phyloP scores from a whole-genome alignment of 2,113 vertebrate species.

The Choloepus hoffmanni region DNA sequence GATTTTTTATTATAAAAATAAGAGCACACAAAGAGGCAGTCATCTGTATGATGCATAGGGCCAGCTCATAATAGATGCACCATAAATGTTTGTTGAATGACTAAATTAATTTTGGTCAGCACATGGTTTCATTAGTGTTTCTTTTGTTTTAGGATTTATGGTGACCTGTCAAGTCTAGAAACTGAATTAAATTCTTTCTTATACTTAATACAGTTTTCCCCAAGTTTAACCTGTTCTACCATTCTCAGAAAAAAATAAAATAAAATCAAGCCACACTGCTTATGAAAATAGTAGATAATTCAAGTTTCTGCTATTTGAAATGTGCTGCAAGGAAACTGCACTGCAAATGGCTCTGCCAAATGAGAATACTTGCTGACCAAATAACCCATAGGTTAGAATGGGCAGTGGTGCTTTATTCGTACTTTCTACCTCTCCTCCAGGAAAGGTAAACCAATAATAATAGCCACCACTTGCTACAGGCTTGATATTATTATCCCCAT shows the following conservation, averaged over 20 bases:
- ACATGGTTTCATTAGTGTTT: background rate
- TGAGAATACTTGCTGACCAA: background rate
- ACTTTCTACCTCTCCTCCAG: background rate
- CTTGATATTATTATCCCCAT: background rate
- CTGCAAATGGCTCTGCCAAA: background rate
- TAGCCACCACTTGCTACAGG: background rate
- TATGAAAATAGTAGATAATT: slow-evolving; percentile 18
- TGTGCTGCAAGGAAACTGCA: background rate
- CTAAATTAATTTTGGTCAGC: background rate
- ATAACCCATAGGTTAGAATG: background rate
- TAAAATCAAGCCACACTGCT: background rate
- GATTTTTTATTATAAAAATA: slow-evolving; percentile 26
- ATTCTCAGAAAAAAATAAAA: background rate
- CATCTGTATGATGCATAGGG: background rate
- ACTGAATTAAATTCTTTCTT: slow-evolving; percentile 22
- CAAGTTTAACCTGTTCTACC: slow-evolving; percentile 29
- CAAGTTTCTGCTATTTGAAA: slow-evolving; percentile 27
- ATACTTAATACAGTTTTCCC: background rate
- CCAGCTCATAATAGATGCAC: background rate
- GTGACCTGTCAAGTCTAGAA: background rate
- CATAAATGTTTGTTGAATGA: background rate
- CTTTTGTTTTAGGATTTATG: background rate
- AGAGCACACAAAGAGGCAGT: background rate
- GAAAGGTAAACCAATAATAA: background rate
- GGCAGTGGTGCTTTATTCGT: background rate